Base-by-base conservation (phyloP, 2,113 vertebrate genomes). In the Acanthisitta chloris region DNA sequence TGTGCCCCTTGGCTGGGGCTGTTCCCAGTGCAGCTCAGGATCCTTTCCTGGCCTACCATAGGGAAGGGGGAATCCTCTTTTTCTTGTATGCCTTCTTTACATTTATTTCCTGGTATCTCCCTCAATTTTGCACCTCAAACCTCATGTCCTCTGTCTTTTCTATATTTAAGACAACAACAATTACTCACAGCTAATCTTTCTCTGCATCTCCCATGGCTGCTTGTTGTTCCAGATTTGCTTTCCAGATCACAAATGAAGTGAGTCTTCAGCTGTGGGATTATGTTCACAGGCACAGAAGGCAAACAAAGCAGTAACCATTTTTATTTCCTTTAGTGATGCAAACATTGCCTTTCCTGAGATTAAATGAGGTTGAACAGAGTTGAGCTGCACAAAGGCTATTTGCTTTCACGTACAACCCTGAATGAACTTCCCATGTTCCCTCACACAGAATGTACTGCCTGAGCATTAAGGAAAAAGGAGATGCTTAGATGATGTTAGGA, bases 351-450 rank as follows among this genome's bases (percentile, higher is more conserved):
- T 67, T 25, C 33, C 31, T 6, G 52, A 74, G 20, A 38, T 46
- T 38, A 52, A 45, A 51, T 3, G 12, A 0, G 1, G 33, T 52
- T 51, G 38, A 26, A 65, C 6, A 6, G 17, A 5, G 11, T 40
- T 5, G 57, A 79, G 46, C 46, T 88, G 55, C 51, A 26, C 51
- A 38, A 48, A 65, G 5, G n/a, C 21, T 61, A 5, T 66, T 38
- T 29, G 76, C 31, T 66, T 13, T 76, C 2, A 0, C 10, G 15
- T 16, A 7, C 11, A 43, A 10, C 29, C 9, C 2, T 4, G 24
- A 65, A 17, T 14, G 36, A 49, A 8, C 58, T 34, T 34, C 9
- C 51, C 1, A 0, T 4, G 21, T 46, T 24, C 12, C 33, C 23
- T 24, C 14, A 9, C 42, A 24, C 11, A 40, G 16, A 3, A 21